Percentiles rank a stretch among this genome's conserved stretches.
These are phyloP conservation scores for Drosophila vallismaia DNA, from an alignment of 2,888 invertebrate species.

Conservation along the genomic window DNA sequence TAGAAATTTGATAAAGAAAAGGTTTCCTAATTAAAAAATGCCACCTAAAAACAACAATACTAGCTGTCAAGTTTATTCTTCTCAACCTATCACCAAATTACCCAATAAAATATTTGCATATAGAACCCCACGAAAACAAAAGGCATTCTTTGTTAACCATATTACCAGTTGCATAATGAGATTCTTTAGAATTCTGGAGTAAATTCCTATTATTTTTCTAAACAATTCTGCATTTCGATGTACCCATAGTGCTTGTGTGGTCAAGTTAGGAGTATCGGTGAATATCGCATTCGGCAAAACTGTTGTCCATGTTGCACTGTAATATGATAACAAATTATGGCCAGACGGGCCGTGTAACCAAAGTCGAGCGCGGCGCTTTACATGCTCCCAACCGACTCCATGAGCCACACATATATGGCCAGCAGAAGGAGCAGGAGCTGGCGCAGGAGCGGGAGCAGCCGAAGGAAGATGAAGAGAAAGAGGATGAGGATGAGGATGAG, in stretches of 20 bases:
- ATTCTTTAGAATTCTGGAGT: constrained; percentile 11
- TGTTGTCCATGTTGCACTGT: constrained; percentile 63
- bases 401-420: constrained; percentile 66
- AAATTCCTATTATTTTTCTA: constrained; percentile 27
- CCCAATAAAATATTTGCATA: constrained; percentile 3
- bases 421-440: constrained; percentile 18
- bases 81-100: not conserved
- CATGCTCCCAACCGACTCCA: constrained; percentile 31
- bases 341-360: constrained; percentile 53
- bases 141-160: constrained; percentile 19
- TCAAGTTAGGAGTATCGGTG: constrained; percentile 48
- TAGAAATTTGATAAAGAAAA: not conserved
- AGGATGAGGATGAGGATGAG: constrained; percentile 2
- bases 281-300: constrained; percentile 42
- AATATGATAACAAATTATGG: constrained; percentile 82
- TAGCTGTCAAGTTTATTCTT: not conserved
- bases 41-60: not conserved
- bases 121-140: constrained; percentile 2
- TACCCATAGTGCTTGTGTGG: constrained; percentile 40
- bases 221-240: constrained; percentile 11
- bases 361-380: constrained; percentile 67
- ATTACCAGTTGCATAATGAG: constrained; percentile 17
- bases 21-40: not conserved
- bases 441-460: not conserved
- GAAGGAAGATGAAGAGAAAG: constrained; percentile 11